Conservation (phyloP, 2,113 vertebrate species). For the Xyrauchen texanus region DNA sequence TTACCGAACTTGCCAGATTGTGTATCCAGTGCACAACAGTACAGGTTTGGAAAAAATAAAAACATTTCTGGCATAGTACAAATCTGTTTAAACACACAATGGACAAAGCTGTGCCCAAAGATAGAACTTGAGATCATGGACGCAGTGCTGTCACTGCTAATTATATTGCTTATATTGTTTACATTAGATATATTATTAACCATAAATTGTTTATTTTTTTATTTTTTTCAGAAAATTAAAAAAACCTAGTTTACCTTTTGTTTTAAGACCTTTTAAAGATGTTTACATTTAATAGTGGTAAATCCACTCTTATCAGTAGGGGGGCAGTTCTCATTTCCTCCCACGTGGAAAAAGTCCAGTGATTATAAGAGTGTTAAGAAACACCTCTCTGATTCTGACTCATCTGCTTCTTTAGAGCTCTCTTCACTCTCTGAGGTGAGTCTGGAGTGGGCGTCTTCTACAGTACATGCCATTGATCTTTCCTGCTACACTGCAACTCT, state of each 20-base stretch:
- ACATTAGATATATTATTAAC: too few species aligned
- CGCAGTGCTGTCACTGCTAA: too few species aligned
- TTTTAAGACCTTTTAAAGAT: not conserved
- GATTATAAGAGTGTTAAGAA: not conserved
- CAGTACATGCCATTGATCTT: conserved; percentile 3
- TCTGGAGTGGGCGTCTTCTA: conserved; percentile 22
- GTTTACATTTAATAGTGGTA: conserved; percentile 8
- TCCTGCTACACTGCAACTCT: not conserved
- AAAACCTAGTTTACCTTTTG: not conserved
- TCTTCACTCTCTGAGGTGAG: conserved; percentile 22
- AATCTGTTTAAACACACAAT: too few species aligned
- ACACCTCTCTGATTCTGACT: conserved; percentile 25
- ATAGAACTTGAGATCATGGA: too few species aligned
- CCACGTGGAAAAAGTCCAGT: conserved; percentile 28
- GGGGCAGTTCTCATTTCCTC: conserved; percentile 28
- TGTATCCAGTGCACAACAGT: too few species aligned
- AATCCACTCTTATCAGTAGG: conserved; percentile 9
- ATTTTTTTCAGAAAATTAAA: not conserved
- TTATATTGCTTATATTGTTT: too few species aligned
- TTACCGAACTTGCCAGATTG: too few species aligned
- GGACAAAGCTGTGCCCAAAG: too few species aligned
- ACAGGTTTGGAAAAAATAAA: too few species aligned
- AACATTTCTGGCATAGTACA: too few species aligned
- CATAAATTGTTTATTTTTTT: too few species aligned
- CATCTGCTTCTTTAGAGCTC: conserved; percentile 16